Percentiles rank a stretch among this genome's conserved stretches.
Conservation (phyloP, 2,113 vertebrate species). For the Carlito syrichta region DNA sequence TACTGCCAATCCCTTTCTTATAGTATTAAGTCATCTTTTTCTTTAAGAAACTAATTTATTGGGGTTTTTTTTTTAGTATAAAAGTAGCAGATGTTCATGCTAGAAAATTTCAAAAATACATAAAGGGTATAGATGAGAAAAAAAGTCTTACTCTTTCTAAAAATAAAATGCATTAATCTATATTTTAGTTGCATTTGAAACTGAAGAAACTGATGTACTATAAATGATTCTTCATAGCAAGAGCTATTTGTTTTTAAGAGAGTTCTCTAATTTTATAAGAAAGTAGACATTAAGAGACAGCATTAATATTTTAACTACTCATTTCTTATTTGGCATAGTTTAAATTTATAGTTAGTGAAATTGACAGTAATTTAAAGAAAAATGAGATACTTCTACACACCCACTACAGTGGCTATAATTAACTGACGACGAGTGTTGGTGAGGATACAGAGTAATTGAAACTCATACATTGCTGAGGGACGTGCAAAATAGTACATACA, state of each 20-base stretch:
- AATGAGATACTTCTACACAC: background rate
- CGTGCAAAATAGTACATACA: background rate
- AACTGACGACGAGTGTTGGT: background rate
- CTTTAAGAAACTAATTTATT: background rate
- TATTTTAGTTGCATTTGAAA: slow-evolving; percentile 11
- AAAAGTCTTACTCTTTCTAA: background rate
- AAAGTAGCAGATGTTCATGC: background rate
- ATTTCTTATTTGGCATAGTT: slow-evolving; percentile 6
- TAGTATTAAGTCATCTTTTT: background rate
- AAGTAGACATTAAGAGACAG: background rate
- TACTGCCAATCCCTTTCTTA: too few species aligned
- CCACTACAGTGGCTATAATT: background rate
- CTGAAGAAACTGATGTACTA: background rate
- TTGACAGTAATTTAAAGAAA: background rate
- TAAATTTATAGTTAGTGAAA: background rate
- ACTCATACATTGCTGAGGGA: background rate
- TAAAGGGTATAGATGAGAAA: background rate
- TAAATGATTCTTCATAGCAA: background rate
- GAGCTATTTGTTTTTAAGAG: background rate
- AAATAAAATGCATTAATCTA: background rate
- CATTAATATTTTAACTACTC: background rate
- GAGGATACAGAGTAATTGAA: background rate
- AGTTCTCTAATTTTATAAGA: background rate
- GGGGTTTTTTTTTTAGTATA: background rate
- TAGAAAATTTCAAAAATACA: background rate